These are phyloP conservation scores for Caenorhabditis tropicalis DNA, from an alignment of 1,140 invertebrate genomes.

Conservation along the genomic window DNA sequence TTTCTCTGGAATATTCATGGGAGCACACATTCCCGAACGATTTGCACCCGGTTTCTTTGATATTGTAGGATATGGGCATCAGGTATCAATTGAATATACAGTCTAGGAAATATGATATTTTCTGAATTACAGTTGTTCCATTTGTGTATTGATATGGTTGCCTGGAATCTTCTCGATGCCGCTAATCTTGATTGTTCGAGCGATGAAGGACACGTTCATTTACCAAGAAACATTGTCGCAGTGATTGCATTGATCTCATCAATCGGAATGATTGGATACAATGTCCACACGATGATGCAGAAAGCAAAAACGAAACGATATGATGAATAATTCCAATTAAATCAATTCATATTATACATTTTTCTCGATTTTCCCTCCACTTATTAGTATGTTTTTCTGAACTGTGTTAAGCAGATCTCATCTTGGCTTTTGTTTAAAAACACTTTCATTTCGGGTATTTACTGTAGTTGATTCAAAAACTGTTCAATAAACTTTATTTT, in stretches of 20 bases:
- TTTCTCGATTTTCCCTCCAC: neutral
- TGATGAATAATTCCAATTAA: conserved; percentile 17
- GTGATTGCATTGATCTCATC: neutral
- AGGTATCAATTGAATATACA: no score
- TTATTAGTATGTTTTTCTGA: conserved; percentile 17
- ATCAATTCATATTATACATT: neutral
- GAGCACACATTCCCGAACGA: conserved; percentile 61
- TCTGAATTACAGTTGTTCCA: conserved; percentile 66
- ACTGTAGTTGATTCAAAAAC: neutral
- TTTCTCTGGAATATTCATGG: conserved; percentile 65
- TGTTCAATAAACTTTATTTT: neutral
- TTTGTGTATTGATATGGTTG: conserved; percentile 62
- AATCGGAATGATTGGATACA: neutral
- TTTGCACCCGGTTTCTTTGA: conserved; percentile 63
- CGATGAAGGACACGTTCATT: conserved; percentile 9
- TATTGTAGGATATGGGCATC: conserved; percentile 65
- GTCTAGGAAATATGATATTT: no score
- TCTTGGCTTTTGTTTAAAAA: neutral
- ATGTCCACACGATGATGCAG: conserved; percentile 1
- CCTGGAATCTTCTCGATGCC: conserved; percentile 62
- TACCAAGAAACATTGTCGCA: conserved; percentile 4
- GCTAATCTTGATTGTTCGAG: conserved; percentile 56
- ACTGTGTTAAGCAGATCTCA: conserved; percentile 33
- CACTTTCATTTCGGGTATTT: neutral
- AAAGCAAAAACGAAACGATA: conserved; percentile 9